Percentiles rank a stretch among this genome's conserved stretches.
phyloP scores from a whole-genome alignment of 2,113 vertebrate genomes.

The Psittacula cyanocephala region DNA sequence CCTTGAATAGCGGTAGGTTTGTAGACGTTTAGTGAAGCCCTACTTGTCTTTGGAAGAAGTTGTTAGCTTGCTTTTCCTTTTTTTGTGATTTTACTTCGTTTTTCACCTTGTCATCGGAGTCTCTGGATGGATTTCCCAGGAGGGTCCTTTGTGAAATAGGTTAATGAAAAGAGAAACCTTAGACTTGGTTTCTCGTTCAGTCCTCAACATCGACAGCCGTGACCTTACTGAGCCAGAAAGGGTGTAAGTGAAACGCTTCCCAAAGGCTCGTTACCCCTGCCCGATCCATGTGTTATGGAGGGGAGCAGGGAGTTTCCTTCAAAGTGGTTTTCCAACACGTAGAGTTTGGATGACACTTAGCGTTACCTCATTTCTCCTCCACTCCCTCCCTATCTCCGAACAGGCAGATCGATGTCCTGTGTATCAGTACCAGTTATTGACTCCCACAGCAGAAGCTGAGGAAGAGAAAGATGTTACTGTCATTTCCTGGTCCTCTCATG shows the following conservation, averaged over 20 bases:
- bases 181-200: conserved; percentile 59
- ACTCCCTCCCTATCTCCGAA: conserved; percentile 35
- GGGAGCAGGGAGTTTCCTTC: conserved; percentile 58
- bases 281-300: not conserved
- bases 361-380: conserved; percentile 62
- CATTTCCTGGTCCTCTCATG: conserved; percentile 56
- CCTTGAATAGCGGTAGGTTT: conserved; percentile 12
- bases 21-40: conserved; percentile 30
- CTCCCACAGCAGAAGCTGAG: conserved; percentile 68
- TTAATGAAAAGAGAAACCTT: conserved; percentile 62
- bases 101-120: conserved; percentile 54
- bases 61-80: conserved; percentile 41
- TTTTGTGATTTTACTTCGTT: not conserved
- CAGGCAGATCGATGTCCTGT: conserved; percentile 50
- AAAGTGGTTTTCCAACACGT: conserved; percentile 35
- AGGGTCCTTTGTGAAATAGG: conserved; percentile 62
- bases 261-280: conserved; percentile 22
- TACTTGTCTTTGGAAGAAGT: conserved; percentile 54
- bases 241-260: conserved; percentile 37
- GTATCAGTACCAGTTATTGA: conserved; percentile 63
- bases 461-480: conserved; percentile 64
- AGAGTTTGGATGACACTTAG: conserved; percentile 44
- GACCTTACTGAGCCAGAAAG: conserved; percentile 63
- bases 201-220: conserved; percentile 40
- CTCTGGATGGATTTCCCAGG: conserved; percentile 58